phyloP scores from a whole-genome alignment of 1,140 invertebrate genomes.

The Orius laevigatus region DNA sequence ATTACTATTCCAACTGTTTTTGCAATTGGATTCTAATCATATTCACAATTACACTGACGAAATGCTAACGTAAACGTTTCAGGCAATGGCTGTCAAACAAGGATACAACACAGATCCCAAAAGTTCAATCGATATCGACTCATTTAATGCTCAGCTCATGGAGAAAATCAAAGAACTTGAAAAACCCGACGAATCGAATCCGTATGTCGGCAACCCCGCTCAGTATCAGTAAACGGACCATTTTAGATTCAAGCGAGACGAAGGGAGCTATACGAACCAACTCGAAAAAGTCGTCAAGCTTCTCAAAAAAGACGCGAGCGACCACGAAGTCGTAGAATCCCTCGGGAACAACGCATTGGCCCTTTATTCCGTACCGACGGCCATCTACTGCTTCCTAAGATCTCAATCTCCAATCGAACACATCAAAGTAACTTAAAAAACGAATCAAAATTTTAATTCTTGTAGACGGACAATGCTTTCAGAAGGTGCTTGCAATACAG shows the following conservation, averaged over 20 bases:
- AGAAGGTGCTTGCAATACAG: constrained; percentile 49
- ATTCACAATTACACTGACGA: no score
- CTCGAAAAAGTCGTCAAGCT: constrained; percentile 32
- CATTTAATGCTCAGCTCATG: constrained; percentile 38
- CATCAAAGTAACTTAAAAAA: constrained; percentile 30
- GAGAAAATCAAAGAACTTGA: constrained; percentile 42
- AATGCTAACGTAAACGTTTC: no score
- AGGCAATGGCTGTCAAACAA: constrained; percentile 39
- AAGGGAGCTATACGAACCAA: constrained; percentile 30
- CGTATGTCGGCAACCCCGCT: no score
- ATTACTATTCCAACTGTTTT: no score
- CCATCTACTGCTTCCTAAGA: constrained; percentile 54
- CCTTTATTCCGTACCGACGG: constrained; percentile 54
- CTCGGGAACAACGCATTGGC: constrained; percentile 48
- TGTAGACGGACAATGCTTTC: constrained; percentile 35
- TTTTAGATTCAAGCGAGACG: constrained; percentile 14
- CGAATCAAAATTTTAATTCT: constrained; percentile 13
- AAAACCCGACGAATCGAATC: constrained; percentile 27
- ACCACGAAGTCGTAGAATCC: constrained; percentile 34
- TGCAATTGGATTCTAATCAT: no score
- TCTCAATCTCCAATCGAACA: constrained; percentile 36
- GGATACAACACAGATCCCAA: constrained; percentile 30
- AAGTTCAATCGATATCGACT: constrained; percentile 28
- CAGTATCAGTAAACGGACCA: no score
- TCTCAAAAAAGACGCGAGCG: constrained; percentile 25